Percentiles rank a stretch among this genome's conserved stretches.
Evolutionary conservation across 1,140 invertebrate species (phyloP).

Genomic region (Eulimnadia texana): DNA sequence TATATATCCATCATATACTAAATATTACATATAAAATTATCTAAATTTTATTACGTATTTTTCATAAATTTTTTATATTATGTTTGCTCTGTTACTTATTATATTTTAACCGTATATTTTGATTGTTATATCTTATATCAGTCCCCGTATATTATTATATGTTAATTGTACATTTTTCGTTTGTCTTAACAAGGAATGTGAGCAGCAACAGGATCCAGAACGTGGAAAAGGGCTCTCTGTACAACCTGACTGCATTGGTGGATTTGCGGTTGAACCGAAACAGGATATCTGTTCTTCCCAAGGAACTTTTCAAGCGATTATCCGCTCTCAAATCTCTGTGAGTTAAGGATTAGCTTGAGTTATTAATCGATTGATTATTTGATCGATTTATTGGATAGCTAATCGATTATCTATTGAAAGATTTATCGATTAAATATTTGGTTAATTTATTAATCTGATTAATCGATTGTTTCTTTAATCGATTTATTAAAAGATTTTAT

Average conservation of each 20-base stretch:
- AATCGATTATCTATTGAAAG: no score
- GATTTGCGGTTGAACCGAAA: conserved; percentile 70
- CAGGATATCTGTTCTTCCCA: conserved; percentile 47
- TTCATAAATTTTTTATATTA: no score
- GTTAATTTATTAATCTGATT: background rate
- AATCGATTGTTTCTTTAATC: conserved; percentile 22
- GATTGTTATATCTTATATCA: no score
- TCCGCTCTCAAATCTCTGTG: conserved; percentile 52
- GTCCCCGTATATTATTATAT: conserved; percentile 13
- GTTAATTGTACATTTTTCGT: conserved; percentile 19
- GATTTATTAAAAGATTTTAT: no score
- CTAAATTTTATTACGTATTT: no score
- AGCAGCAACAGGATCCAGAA: conserved; percentile 56
- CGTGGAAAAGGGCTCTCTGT: conserved; percentile 50
- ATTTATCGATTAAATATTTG: conserved; percentile 21
- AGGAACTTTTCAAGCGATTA: conserved; percentile 54
- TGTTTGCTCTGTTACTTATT: no score
- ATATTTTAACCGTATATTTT: no score
- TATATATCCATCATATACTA: no score
- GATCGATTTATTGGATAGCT: no score
- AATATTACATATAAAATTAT: no score
- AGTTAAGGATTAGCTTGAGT: conserved; percentile 26
- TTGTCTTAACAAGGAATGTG: conserved; percentile 43
- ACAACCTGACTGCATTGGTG: conserved; percentile 51
- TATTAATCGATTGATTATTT: no score